Base-by-base conservation (phyloP, 2,888 invertebrate species). In the Alsophila aescularia region DNA sequence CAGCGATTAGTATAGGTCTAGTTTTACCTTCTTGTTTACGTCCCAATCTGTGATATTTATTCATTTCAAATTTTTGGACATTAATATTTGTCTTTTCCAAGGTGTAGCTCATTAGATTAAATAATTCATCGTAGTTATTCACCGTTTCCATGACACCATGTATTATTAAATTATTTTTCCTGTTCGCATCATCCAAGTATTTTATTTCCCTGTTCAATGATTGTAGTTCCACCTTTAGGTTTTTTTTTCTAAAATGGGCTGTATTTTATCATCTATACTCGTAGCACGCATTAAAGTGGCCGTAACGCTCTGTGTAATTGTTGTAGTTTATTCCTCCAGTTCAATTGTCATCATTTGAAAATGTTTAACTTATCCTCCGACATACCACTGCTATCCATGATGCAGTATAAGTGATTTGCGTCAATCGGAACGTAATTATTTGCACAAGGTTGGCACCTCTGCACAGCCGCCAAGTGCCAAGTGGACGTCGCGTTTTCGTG, bases 61-160 rank as follows among this genome's bases (percentile, higher is more conserved):
- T 50, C 52, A 54, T 54, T 27, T 54, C 52, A 18, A 29, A 50
- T 2, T 5, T 42, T 32, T 60, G 29, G 0, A 56, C 29, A 5
- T 42, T 21, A 3, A 60, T n/a, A 12, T 41, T 21, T 16, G 51
- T 6, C 2, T 52, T 36, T 39, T 32, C 1, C 13, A 52, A 8
- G 5, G 24, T 31, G 32, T 52, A 8, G n/a, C 16, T 45, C n/a
- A 59, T 41, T 27, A 18, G 9, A 1, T 24, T 35, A 1, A 27
- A 50, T 18, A 60, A 29, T n/a, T 57, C 54, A n/a, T 45, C 24
- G n/a, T 37, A n/a, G 9, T 49, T 45, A 0, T 15, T 50, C 7
- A 52, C 54, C 14, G 52, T 53, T 59, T 62, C 58, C 31, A 36
- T 48, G 8, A 62, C 13, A 6, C 62, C 58, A 34, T 62, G 58